Conservation (phyloP, 2,888 invertebrate genomes). For the Sclerodermus sp. region DNA sequence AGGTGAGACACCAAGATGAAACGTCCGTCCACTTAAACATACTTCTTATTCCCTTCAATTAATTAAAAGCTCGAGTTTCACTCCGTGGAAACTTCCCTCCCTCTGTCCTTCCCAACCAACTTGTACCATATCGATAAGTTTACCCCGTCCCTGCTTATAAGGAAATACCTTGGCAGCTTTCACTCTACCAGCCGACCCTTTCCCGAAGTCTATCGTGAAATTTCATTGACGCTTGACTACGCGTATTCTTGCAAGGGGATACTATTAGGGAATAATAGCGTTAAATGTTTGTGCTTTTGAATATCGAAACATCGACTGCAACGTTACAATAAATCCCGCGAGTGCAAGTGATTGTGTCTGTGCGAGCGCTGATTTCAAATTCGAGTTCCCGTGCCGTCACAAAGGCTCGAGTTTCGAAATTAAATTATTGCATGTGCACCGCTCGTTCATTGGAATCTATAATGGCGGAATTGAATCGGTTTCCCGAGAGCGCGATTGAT, state of each 20-base stretch:
- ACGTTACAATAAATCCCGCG: conserved; percentile 13
- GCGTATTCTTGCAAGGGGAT: background rate
- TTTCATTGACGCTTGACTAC: too few species aligned
- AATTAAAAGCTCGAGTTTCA: too few species aligned
- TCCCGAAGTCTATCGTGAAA: too few species aligned
- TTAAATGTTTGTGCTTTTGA: background rate
- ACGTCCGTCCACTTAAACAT: too few species aligned
- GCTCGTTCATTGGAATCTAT: conserved; percentile 36
- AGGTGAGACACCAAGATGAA: too few species aligned
- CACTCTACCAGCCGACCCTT: too few species aligned
- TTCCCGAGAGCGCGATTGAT: conserved; percentile 38
- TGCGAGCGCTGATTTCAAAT: conserved; percentile 17
- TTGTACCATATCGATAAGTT: too few species aligned
- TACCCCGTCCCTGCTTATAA: too few species aligned
- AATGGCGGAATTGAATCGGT: conserved; percentile 39
- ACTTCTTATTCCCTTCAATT: too few species aligned
- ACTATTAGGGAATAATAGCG: background rate
- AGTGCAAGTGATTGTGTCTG: conserved; percentile 4
- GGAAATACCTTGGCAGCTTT: too few species aligned
- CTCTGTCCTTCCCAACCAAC: too few species aligned
- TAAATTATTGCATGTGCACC: conserved; percentile 34
- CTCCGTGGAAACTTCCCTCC: too few species aligned
- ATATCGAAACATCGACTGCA: background rate
- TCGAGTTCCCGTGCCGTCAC: conserved; percentile 24
- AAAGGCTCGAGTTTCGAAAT: conserved; percentile 28